Evolutionary conservation across 64 coral and sea anemone genomes (phyloP).

Genomic region (Stylophora pistillata): DNA sequence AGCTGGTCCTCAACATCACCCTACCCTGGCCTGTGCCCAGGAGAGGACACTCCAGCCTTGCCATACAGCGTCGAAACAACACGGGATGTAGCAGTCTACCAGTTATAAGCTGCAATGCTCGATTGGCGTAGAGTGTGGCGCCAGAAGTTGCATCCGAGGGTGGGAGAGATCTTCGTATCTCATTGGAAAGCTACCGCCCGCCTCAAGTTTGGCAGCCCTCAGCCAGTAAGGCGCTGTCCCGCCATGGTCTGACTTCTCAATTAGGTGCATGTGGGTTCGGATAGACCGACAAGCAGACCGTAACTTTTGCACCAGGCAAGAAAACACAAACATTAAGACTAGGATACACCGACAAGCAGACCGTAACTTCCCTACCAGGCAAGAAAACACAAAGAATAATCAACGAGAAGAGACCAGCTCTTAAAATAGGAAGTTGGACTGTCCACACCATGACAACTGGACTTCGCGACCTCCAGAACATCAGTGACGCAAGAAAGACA

Average conservation of each 20-base stretch:
- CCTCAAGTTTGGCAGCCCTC: conserved; percentile 61
- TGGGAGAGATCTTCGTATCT: conserved; percentile 46
- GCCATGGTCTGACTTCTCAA: conserved; percentile 8
- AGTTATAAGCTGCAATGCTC: conserved; percentile 54
- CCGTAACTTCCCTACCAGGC: too few species aligned
- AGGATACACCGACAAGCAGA: too few species aligned
- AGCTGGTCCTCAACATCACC: too few species aligned
- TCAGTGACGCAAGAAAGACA: too few species aligned
- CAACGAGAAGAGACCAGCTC: not conserved
- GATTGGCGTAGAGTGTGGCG: conserved; percentile 40
- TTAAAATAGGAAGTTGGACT: not conserved
- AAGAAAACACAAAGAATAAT: too few species aligned
- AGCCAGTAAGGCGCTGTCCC: conserved; percentile 56
- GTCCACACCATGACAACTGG: not conserved
- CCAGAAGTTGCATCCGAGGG: conserved; percentile 46
- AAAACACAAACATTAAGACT: too few species aligned
- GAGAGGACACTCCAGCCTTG: conserved; percentile 50
- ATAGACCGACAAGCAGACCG: too few species aligned
- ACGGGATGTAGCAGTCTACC: too few species aligned
- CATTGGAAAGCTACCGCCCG: conserved; percentile 63
- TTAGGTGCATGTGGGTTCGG: too few species aligned
- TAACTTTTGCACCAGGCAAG: too few species aligned
- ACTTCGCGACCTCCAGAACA: not conserved
- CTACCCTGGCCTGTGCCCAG: not conserved
- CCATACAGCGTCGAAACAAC: conserved; percentile 39